Conservation (phyloP, 2,888 invertebrate species). For the Stictocephala bisonia region DNA sequence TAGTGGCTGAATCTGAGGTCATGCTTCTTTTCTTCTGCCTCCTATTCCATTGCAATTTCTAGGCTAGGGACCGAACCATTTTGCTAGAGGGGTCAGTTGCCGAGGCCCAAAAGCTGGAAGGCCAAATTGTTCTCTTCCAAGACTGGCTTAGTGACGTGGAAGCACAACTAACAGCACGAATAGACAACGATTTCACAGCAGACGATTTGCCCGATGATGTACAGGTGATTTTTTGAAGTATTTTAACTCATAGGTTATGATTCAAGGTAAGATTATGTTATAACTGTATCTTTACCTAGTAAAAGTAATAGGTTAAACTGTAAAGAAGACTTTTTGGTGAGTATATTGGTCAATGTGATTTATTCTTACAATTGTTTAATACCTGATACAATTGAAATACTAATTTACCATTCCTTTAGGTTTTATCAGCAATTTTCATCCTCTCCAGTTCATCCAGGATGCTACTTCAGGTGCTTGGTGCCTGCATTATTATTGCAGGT, state of each 20-base stretch:
- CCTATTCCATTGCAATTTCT: constrained; percentile 44
- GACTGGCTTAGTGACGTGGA: constrained; percentile 78
- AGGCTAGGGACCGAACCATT: constrained; percentile 72
- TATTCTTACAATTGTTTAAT: too few species aligned
- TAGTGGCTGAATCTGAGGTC: constrained; percentile 35
- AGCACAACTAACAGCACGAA: constrained; percentile 75
- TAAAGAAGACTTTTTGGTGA: too few species aligned
- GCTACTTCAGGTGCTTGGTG: too few species aligned
- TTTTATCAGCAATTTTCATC: too few species aligned
- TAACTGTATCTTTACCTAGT: too few species aligned
- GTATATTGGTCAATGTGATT: too few species aligned
- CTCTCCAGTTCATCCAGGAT: too few species aligned
- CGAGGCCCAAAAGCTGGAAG: constrained; percentile 82
- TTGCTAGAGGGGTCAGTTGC: constrained; percentile 77
- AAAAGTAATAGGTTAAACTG: too few species aligned
- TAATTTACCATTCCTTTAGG: too few species aligned
- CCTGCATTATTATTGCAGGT: too few species aligned
- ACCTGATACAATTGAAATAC: too few species aligned
- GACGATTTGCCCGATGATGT: constrained; percentile 83
- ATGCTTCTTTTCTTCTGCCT: constrained; percentile 25
- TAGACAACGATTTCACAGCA: constrained; percentile 81
- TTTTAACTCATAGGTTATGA: background rate
- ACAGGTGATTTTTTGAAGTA: constrained; percentile 66
- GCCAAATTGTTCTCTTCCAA: constrained; percentile 77
- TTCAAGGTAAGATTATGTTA: too few species aligned